A percentile compares a stretch with the other conserved stretches of the same genome.
phyloP scores from a whole-genome alignment of 2,797 vertebrate species.

The Oophaga sylvatica region DNA sequence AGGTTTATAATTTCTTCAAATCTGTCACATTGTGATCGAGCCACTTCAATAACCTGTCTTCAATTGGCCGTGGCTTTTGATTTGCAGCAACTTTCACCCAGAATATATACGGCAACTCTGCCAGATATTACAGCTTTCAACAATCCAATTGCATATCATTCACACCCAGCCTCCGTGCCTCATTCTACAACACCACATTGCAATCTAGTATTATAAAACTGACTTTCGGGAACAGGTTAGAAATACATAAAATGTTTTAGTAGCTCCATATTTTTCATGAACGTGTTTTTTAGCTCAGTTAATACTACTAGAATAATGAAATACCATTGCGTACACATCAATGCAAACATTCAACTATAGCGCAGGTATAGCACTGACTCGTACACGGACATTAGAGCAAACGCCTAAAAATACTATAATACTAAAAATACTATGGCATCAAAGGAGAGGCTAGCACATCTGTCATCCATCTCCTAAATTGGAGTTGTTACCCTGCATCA shows the following conservation, averaged over 20 bases:
- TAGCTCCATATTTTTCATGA: not conserved
- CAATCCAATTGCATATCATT: conserved; percentile 52
- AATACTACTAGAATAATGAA: not conserved
- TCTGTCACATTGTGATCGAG: conserved; percentile 1
- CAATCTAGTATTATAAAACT: not conserved
- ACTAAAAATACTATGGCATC: too few relatives aligned
- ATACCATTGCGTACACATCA: not conserved
- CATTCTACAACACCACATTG: not conserved
- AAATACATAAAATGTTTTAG: not conserved
- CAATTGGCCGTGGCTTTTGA: not conserved
- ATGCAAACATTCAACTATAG: not conserved
- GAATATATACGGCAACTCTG: not conserved
- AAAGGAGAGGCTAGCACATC: too few relatives aligned
- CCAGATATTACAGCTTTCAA: conserved; percentile 25
- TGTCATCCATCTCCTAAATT: too few relatives aligned
- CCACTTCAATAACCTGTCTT: not conserved
- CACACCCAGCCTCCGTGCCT: not conserved
- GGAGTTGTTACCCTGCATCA: too few relatives aligned
- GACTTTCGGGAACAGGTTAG: not conserved
- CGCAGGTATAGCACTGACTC: too few relatives aligned
- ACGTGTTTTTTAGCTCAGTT: not conserved
- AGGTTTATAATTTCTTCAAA: not conserved
- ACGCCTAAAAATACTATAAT: too few relatives aligned
- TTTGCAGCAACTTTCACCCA: not conserved
- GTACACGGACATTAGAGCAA: too few relatives aligned